phyloP scores from a whole-genome alignment of 2,113 vertebrate species.

The Sander lucioperca region DNA sequence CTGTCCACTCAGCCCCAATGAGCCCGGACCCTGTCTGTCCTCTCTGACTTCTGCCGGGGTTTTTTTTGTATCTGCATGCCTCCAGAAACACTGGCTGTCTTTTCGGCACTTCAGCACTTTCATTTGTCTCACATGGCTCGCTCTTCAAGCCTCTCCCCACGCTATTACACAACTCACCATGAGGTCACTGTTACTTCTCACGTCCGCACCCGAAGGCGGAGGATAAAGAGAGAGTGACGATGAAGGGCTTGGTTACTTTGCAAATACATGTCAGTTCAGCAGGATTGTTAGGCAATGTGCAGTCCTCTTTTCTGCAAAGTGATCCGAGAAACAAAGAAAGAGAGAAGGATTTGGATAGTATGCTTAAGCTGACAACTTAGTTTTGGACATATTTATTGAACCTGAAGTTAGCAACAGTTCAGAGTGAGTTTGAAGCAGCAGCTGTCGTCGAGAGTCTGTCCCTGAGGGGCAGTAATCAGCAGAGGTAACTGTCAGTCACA shows the following conservation, averaged over 20 bases:
- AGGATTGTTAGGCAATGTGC: constrained; percentile 12
- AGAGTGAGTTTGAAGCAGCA: constrained; percentile 69
- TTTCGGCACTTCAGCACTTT: constrained; percentile 79
- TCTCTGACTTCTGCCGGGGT: constrained; percentile 57
- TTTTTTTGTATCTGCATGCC: constrained; percentile 54
- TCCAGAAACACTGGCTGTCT: constrained; percentile 63
- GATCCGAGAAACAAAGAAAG: constrained; percentile 31
- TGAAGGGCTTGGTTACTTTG: constrained; percentile 52
- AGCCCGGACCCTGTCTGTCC: constrained; percentile 43
- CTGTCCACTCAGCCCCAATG: constrained; percentile 25
- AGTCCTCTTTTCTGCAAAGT: constrained; percentile 22
- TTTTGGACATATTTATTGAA: constrained; percentile 61
- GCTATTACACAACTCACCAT: constrained; percentile 74
- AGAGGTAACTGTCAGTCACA: constrained; percentile 80
- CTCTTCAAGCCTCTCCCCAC: constrained; percentile 67
- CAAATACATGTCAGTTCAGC: constrained; percentile 46
- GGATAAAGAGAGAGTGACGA: constrained; percentile 35
- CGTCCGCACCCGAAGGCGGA: constrained; percentile 63
- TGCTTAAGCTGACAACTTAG: constrained; percentile 43
- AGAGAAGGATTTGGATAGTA: constrained; percentile 28
- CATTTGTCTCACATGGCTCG: constrained; percentile 68
- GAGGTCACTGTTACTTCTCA: constrained; percentile 71
- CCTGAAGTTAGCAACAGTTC: constrained; percentile 60
- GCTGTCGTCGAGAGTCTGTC: constrained; percentile 67
- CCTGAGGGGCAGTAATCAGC: constrained; percentile 71